A percentile compares a stretch with the other conserved stretches of the same genome.
These are phyloP conservation scores for Drosophila maculinotata DNA, from an alignment of 2,888 invertebrate genomes.

Conservation along the genomic window DNA sequence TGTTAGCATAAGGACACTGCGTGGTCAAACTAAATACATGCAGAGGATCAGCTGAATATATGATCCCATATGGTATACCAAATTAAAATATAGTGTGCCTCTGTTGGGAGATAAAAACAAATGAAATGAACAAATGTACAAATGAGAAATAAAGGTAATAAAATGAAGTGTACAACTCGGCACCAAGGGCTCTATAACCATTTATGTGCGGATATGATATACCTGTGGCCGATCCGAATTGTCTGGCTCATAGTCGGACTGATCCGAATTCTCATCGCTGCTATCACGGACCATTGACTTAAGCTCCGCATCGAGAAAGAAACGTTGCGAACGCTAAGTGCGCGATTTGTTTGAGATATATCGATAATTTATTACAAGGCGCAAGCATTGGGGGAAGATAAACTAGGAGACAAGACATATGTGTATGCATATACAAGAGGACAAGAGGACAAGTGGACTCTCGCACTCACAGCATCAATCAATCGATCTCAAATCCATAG, in stretches of 20 bases:
- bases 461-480: not conserved
- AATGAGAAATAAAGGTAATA: not conserved
- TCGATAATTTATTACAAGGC: not conserved
- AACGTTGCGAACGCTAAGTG: slow-evolving; percentile 83
- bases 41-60: not conserved
- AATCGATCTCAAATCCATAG: not conserved
- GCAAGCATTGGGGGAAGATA: slow-evolving; percentile 27
- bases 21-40: slow-evolving; percentile 1
- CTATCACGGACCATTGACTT: slow-evolving; percentile 85
- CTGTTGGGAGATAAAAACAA: not conserved
- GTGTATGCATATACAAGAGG: not conserved
- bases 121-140: not conserved
- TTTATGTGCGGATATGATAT: slow-evolving; percentile 30
- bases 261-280: slow-evolving; percentile 81
- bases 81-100: not conserved
- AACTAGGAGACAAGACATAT: slow-evolving; percentile 31
- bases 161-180: slow-evolving; percentile 5
- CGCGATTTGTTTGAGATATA: not conserved
- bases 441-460: not conserved
- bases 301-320: slow-evolving; percentile 85
- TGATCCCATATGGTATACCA: not conserved
- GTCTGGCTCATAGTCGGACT: slow-evolving; percentile 83
- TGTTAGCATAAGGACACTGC: not conserved
- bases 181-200: slow-evolving; percentile 13
- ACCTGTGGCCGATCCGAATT: slow-evolving; percentile 82